These are phyloP conservation scores for Emydura subglobosa DNA, from an alignment of 2,113 vertebrate species.

Conservation along the genomic window DNA sequence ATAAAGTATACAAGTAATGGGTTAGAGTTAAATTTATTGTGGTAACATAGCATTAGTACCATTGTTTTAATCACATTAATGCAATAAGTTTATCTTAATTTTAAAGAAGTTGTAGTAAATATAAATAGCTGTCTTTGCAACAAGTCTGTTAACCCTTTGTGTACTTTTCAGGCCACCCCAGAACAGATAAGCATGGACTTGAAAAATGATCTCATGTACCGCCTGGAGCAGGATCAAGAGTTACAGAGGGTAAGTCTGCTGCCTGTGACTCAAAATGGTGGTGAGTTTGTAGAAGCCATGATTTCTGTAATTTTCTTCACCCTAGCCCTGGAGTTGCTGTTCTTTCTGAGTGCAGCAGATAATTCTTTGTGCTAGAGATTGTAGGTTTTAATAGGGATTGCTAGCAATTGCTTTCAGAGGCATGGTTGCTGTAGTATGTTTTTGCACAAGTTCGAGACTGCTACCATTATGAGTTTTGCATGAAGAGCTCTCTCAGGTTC, in stretches of 20 bases:
- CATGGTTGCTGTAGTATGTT: not conserved
- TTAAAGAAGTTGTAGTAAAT: not conserved
- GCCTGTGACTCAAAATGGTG: not conserved
- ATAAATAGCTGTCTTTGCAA: not conserved
- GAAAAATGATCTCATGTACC: constrained; percentile 85
- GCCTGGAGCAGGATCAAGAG: constrained; percentile 85
- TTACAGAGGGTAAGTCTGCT: constrained; percentile 83
- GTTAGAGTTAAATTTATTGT: not conserved
- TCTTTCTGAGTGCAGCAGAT: not conserved
- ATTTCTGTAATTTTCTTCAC: not conserved
- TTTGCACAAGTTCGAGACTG: not conserved
- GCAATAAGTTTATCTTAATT: not conserved
- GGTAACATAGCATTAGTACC: not conserved
- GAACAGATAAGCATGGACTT: constrained; percentile 95
- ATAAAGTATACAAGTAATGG: not conserved
- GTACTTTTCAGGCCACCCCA: constrained; percentile 85
- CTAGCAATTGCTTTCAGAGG: not conserved
- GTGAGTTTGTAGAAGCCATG: accelerated
- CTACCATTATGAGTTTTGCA: not conserved
- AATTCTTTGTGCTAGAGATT: not conserved
- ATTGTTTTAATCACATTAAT: not conserved
- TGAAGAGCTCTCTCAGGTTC: not conserved
- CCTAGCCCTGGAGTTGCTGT: not conserved
- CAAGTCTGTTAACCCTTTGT: not conserved
- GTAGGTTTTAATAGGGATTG: not conserved